Percentiles rank a stretch among this genome's conserved stretches.
phyloP scores from a whole-genome alignment of 2,113 vertebrate genomes.

The Dinomys branickii region DNA sequence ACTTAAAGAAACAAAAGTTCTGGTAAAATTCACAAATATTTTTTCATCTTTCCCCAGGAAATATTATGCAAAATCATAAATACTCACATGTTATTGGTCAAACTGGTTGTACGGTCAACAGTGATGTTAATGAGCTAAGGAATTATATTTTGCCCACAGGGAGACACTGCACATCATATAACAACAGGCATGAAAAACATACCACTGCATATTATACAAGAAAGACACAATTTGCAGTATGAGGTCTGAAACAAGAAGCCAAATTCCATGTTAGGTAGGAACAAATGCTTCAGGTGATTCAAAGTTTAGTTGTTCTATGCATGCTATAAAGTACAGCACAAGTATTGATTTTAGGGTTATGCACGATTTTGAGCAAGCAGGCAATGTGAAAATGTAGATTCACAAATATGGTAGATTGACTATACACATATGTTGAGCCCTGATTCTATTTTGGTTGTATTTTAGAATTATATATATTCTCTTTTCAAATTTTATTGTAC shows the following conservation, averaged over 20 bases:
- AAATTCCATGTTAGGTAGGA: neutral
- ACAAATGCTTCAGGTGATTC: neutral
- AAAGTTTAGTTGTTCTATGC: neutral
- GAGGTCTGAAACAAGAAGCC: neutral
- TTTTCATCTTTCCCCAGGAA: neutral
- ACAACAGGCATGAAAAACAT: neutral
- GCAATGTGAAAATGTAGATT: neutral
- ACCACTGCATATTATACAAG: neutral
- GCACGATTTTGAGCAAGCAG: neutral
- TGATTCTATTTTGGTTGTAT: neutral
- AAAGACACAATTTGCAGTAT: neutral
- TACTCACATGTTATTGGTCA: slow-evolving; percentile 8
- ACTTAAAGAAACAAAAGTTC: neutral
- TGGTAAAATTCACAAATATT: neutral
- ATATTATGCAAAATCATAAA: neutral
- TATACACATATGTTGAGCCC: neutral
- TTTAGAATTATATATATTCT: neutral
- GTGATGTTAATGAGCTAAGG: neutral
- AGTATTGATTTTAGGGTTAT: neutral
- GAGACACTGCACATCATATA: neutral
- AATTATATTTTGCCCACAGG: neutral
- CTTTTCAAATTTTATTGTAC: neutral
- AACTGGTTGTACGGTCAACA: neutral
- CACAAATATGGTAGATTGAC: neutral
- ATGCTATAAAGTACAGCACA: neutral